Conservation (phyloP, 1,140 invertebrate genomes). For the Wiebesia pumilae region DNA sequence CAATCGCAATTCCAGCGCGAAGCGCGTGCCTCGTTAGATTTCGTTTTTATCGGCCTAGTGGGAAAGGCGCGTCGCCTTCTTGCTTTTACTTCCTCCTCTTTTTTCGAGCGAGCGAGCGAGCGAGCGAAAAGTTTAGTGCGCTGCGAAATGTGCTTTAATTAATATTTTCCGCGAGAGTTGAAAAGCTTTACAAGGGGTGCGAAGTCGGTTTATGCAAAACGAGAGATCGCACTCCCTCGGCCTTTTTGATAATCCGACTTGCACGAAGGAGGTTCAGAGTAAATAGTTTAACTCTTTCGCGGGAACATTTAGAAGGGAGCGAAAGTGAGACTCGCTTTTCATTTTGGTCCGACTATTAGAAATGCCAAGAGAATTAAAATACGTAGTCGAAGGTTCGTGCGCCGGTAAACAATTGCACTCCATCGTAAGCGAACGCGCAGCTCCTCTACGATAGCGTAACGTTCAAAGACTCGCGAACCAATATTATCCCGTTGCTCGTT, state of each 20-base stretch:
- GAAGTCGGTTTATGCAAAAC: neutral
- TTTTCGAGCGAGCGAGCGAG: no score
- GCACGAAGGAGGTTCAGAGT: neutral
- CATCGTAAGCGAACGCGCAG: neutral
- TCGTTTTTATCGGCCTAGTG: slow-evolving; percentile 3
- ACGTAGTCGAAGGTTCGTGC: neutral
- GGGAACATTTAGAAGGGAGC: neutral
- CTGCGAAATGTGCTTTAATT: neutral
- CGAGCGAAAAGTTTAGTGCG: neutral
- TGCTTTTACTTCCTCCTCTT: neutral
- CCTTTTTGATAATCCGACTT: neutral
- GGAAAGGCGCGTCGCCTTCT: neutral
- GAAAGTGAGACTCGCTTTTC: neutral
- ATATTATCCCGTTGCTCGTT: neutral
- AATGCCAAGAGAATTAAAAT: neutral
- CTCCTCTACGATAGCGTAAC: neutral
- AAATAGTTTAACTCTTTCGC: neutral
- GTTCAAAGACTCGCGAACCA: neutral
- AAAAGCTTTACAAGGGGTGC: neutral
- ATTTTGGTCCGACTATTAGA: neutral
- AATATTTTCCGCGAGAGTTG: neutral
- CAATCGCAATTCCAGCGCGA: slow-evolving; percentile 13
- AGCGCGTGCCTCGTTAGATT: neutral
- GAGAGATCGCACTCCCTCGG: neutral
- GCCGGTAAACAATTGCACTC: neutral